A percentile compares a stretch with the other conserved stretches of the same genome.
These are phyloP conservation scores for Ectobius pallidus DNA, from an alignment of 2,888 invertebrate species.

Conservation along the genomic window DNA sequence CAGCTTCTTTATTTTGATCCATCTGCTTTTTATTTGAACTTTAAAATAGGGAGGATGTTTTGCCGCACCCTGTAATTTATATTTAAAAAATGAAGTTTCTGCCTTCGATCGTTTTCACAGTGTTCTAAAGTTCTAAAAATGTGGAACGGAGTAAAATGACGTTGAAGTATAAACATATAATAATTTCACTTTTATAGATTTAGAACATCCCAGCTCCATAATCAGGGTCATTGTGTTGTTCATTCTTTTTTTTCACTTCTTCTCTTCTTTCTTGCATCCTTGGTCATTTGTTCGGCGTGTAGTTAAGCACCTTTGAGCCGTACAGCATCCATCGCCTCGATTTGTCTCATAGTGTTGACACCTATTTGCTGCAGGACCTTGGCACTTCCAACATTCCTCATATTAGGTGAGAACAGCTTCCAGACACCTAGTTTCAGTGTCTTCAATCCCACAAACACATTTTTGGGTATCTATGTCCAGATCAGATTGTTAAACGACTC, in stretches of 20 bases:
- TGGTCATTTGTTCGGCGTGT: not conserved
- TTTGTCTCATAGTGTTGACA: not conserved
- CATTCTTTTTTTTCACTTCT: not conserved
- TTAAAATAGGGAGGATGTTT: too few species aligned
- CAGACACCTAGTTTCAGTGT: slow-evolving; percentile 33
- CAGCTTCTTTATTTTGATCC: too few species aligned
- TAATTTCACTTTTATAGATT: too few species aligned
- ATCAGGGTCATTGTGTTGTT: not conserved
- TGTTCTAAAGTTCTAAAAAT: too few species aligned
- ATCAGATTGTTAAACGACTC: too few species aligned
- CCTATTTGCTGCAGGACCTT: not conserved
- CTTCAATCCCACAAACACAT: slow-evolving; percentile 32
- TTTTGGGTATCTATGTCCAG: too few species aligned
- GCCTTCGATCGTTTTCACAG: too few species aligned
- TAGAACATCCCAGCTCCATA: not conserved
- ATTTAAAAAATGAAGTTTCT: too few species aligned
- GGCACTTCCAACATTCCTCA: slow-evolving; percentile 18
- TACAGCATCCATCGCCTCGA: not conserved
- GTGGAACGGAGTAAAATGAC: too few species aligned
- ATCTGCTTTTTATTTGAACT: too few species aligned
- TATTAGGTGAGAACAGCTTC: slow-evolving; percentile 36
- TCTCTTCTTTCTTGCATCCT: not conserved
- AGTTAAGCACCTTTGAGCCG: not conserved
- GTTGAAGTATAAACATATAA: too few species aligned
- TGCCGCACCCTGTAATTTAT: too few species aligned